phyloP scores from a whole-genome alignment of 2,113 vertebrate species.

The Setophaga coronata region DNA sequence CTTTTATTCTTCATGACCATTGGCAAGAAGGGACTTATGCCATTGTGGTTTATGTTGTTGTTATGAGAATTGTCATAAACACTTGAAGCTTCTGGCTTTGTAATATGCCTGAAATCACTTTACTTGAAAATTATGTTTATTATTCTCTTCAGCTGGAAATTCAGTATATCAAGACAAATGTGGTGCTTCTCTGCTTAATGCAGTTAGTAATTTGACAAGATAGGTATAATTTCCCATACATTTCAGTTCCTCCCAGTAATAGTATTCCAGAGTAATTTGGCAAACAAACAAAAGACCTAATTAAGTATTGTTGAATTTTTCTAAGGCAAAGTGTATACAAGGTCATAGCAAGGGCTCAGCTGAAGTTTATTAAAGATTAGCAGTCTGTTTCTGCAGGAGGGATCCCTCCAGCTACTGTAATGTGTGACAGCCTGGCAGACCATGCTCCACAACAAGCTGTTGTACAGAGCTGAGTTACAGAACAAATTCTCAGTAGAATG shows the following conservation, averaged over 20 bases:
- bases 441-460: constrained; percentile 21
- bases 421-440: neutral
- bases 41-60: neutral
- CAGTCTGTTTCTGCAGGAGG: constrained; percentile 39
- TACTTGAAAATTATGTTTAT: constrained; percentile 42
- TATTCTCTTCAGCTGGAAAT: constrained; percentile 41
- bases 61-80: neutral
- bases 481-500: neutral
- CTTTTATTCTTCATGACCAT: neutral
- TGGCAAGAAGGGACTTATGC: neutral
- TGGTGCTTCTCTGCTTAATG: constrained; percentile 6
- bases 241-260: neutral
- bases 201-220: constrained; percentile 22
- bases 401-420: constrained; percentile 19
- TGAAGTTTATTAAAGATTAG: constrained; percentile 65
- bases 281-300: constrained; percentile 40
- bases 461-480: neutral
- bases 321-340: constrained; percentile 11
- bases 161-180: constrained; percentile 18
- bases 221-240: constrained; percentile 22
- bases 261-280: constrained; percentile 9
- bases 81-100: neutral
- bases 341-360: constrained; percentile 28
- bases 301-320: constrained; percentile 46
- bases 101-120: constrained; percentile 20